Conservation (phyloP, 2,888 invertebrate species). For the Drosophila mulleri region DNA sequence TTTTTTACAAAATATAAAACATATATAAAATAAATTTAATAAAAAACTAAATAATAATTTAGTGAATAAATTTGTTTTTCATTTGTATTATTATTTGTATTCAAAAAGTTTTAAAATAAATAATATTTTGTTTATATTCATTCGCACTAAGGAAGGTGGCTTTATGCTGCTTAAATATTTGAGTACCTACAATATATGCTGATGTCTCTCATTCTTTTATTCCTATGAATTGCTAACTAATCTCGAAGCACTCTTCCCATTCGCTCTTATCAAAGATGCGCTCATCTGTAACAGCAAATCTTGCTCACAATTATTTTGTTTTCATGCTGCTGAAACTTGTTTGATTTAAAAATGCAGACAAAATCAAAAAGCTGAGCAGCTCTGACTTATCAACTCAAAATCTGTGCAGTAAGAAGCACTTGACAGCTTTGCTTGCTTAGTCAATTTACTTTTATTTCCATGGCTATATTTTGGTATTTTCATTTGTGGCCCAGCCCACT, state of each 20-base stretch:
- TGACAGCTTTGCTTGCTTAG: neutral
- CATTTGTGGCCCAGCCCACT: neutral
- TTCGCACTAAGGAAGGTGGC: no score
- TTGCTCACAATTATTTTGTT: neutral
- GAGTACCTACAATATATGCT: no score
- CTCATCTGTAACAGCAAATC: neutral
- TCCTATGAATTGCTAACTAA: neutral
- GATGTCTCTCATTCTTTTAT: no score
- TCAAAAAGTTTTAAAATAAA: no score
- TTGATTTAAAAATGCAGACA: neutral
- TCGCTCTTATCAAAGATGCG: neutral
- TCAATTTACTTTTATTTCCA: neutral
- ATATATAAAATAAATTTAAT: no score
- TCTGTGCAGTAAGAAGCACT: neutral
- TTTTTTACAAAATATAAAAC: no score
- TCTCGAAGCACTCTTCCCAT: neutral
- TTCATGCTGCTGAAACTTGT: neutral
- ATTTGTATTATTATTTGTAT: no score
- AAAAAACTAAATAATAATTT: no score
- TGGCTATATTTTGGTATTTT: neutral
- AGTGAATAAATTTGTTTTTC: no score
- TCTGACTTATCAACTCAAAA: slow-evolving; percentile 5
- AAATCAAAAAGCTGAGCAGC: neutral
- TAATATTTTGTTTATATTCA: no score
- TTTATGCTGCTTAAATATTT: no score